Evolutionary conservation across 2,113 vertebrate genomes (phyloP), one percentile per base, ranked within the genome.

Genomic region (Axis porcinus): DNA sequence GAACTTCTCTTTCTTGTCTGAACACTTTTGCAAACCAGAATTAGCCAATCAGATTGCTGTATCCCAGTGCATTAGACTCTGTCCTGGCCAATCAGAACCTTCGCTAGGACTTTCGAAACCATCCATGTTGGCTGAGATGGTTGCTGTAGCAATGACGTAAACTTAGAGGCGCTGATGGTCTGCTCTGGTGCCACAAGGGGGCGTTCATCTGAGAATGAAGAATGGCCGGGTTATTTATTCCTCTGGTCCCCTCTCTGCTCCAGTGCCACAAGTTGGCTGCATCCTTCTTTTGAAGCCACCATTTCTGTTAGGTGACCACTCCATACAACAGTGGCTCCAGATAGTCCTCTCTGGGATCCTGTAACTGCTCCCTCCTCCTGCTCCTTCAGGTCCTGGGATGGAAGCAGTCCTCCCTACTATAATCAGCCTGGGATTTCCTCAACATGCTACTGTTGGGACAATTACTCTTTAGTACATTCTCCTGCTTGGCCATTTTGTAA

Each of bases 111-210:
- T 84, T 33, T 36, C 30, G 19, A 28, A 60, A 54, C 30, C 23
- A 40, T 43, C 14, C 16, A 9, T 52, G 5, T 10, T 52, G 76
- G 47, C 21, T 50, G n/a, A 84, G 50, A 28, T 16, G n/a, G n/a
- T 7, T 52, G n/a, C 55, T 2, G 67, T 19, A 36, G 74, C 11
- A 0, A 50, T 21, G n/a, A 17, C 0, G 0, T 64, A 28, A 43
- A 25, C 13, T 23, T 36, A 11, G 16, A 12, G 85, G 5, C 30
- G 6, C 52, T 30, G 36, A 33, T 25, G 25, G 17, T 25, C 10
- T 33, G 11, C n/a, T 60, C 70, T 17, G 33, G 50, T 28, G 33
- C 40, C 2, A 4, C 0, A 43, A 5, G 7, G 16, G 5, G 40
- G 30, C 54, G 19, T 74, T 33, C n/a, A 23, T 3, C 86, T 55